Base-by-base conservation (phyloP, 2,113 vertebrate species). In the Dromaius novaehollandiae region DNA sequence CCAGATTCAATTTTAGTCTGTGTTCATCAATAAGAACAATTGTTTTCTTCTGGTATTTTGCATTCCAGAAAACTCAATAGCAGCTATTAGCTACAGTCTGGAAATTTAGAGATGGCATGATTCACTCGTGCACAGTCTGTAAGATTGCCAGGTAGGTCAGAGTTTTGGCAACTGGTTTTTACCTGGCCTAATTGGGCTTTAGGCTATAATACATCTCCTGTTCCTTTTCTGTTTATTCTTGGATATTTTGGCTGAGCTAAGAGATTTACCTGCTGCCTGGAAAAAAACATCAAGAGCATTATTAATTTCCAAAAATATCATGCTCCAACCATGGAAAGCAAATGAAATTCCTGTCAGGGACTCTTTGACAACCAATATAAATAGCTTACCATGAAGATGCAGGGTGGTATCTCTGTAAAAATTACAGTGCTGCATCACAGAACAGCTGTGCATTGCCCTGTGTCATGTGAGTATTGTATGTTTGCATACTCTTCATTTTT, bases 141-240 rank as follows among this genome's bases (percentile, higher is more conserved):
- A 71, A 91, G 51, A 36, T 21, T 92, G 64, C 44, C 64, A 78
- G 36, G 46, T 55, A 82, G 48, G 89, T 88, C 38, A 77, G 66
- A 75, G 79, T 46, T 84, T 82, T 92, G 82, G 83, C 74, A 94
- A 80, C 79, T 44, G 77, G 36, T 36, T 88, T 63, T 73, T 73
- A 26, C 30, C 32, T 51, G 64, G n/a, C 58, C 36, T 56, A 64
- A 75, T 28, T 85, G 5, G 7, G 22, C 34, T 92, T 93, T 75
- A 53, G 58, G 30, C 76, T 78, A 46, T 40, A 58, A 71, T 68
- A 58, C 11, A 30, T 80, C 30, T 71, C 40, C 48, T 13, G 8
- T 32, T 91, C 25, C 40, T n/a, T 74, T 88, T 76, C 68, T 75
- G 17, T 90, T 96, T 87, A 64, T 88, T 94, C 30, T 90, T 92